A percentile compares a stretch with the other conserved stretches of the same genome.
These are phyloP conservation scores for Pyrocephalus nanus DNA, from an alignment of 2,797 vertebrate species.

Conservation along the genomic window DNA sequence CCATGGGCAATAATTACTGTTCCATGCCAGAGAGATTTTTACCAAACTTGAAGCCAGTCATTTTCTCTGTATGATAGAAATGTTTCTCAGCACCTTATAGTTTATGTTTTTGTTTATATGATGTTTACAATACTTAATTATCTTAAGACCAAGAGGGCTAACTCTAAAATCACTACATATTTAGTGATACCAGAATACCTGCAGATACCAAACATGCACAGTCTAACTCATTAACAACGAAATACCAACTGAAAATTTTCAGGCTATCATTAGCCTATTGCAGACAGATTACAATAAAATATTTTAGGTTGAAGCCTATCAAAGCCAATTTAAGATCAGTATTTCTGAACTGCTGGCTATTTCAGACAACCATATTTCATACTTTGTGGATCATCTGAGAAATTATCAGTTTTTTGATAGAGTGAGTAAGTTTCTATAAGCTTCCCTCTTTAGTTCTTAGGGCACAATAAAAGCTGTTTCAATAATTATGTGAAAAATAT, in stretches of 20 bases:
- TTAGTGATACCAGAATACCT: background rate
- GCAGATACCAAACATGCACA: background rate
- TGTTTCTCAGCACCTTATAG: background rate
- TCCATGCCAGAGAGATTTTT: background rate
- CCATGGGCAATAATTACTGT: background rate
- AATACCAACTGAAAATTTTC: background rate
- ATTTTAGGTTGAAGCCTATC: background rate
- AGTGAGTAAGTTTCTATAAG: background rate
- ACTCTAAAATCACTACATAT: background rate
- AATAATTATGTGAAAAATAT: background rate
- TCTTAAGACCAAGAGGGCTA: background rate
- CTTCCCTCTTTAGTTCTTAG: background rate
- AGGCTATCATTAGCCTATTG: background rate
- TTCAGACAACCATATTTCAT: background rate
- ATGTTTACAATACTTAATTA: background rate
- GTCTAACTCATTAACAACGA: background rate
- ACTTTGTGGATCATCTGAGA: background rate
- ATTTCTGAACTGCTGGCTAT: background rate
- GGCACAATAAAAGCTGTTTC: background rate
- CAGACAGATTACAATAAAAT: background rate
- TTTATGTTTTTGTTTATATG: background rate
- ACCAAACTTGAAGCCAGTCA: background rate
- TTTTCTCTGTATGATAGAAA: background rate
- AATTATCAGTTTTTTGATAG: background rate
- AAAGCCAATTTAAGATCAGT: slow-evolving; percentile 19